Evolutionary conservation across 2,113 vertebrate species (phyloP).

Genomic region (Aegotheles bennettii): DNA sequence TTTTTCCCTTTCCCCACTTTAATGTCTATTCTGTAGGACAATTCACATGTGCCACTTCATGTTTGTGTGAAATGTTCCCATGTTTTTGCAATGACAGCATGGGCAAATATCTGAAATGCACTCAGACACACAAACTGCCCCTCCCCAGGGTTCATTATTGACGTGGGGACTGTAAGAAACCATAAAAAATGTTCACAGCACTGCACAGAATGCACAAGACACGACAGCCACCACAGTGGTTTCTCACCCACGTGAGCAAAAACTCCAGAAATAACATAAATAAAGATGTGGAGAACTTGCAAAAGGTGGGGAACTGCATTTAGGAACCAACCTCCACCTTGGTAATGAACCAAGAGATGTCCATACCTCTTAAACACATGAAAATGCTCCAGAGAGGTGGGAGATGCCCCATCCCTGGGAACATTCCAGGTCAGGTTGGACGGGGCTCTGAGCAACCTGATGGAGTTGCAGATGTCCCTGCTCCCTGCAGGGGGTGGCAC

Average conservation of each 20-base stretch:
- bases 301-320: not conserved
- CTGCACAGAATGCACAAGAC: not conserved
- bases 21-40: not conserved
- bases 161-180: not conserved
- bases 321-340: not conserved
- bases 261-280: not conserved
- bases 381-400: too few species aligned
- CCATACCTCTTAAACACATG: not conserved
- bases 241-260: not conserved
- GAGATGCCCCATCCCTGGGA: too few species aligned
- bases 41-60: not conserved
- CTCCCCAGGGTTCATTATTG: accelerated
- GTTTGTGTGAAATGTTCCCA: not conserved
- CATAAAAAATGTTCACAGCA: too few species aligned
- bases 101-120: not conserved
- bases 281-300: not conserved
- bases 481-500: too few species aligned
- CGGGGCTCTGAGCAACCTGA: too few species aligned
- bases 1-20: not conserved
- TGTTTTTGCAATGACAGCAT: not conserved
- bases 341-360: not conserved
- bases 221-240: accelerated
- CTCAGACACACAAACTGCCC: not conserved
- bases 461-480: too few species aligned
- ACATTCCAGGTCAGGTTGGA: too few species aligned